phyloP scores from a whole-genome alignment of 2,797 vertebrate genomes.

The Ataeniobius toweri region DNA sequence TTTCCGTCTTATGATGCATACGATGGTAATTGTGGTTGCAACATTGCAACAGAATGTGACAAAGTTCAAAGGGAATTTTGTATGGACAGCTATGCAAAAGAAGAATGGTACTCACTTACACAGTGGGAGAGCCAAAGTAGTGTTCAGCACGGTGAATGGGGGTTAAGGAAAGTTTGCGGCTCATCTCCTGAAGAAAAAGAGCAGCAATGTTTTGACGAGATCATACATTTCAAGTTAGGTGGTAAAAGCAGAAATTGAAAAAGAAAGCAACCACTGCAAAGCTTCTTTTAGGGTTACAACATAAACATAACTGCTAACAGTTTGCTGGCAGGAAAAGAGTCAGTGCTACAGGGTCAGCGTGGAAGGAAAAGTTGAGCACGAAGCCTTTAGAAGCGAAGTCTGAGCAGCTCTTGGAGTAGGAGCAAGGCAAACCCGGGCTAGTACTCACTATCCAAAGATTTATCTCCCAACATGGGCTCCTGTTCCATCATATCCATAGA shows the following conservation, averaged over 20 bases:
- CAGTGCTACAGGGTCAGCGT: not conserved
- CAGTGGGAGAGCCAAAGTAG: conserved; percentile 81
- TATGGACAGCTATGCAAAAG: not conserved
- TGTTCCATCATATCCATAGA: conserved; percentile 98
- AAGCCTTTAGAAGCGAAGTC: conserved; percentile 29
- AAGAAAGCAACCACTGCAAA: conserved; percentile 13
- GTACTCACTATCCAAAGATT: conserved; percentile 96
- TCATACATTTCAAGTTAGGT: not conserved
- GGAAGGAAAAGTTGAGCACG: not conserved
- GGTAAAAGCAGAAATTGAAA: not conserved
- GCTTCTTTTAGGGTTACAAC: conserved; percentile 7
- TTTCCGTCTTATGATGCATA: not conserved
- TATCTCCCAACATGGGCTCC: conserved; percentile 94
- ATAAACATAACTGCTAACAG: not conserved
- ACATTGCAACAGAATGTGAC: not conserved
- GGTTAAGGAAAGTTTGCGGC: conserved; percentile 88
- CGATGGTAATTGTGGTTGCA: not conserved
- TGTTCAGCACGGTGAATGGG: conserved; percentile 93
- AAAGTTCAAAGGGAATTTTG: not conserved
- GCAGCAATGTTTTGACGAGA: not conserved
- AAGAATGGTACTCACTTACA: conserved; percentile 79
- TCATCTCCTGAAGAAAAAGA: conserved; percentile 82
- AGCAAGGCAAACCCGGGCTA: conserved; percentile 38
- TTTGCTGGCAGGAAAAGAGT: not conserved
- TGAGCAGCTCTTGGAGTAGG: not conserved